These are phyloP conservation scores for Ictalurus punctatus DNA, from an alignment of 2,113 vertebrate genomes.

Conservation along the genomic window DNA sequence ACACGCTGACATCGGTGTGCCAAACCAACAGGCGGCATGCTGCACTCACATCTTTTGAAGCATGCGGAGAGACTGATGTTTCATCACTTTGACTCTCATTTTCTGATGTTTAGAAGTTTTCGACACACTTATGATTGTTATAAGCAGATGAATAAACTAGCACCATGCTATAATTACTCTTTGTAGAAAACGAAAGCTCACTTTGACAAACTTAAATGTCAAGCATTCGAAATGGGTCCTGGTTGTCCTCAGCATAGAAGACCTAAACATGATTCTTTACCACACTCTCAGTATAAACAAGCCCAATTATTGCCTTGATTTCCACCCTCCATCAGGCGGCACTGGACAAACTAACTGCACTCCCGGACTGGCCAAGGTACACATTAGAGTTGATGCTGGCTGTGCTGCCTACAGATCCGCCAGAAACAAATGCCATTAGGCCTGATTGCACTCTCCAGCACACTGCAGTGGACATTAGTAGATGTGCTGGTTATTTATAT, in stretches of 20 bases:
- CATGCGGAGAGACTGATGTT: slow-evolving; percentile 6
- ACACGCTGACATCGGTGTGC: slow-evolving; percentile 34
- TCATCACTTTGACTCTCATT: neutral
- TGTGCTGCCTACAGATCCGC: slow-evolving; percentile 59
- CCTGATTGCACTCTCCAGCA: slow-evolving; percentile 76
- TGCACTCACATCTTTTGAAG: neutral
- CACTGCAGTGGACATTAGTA: slow-evolving; percentile 71
- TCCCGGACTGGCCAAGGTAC: slow-evolving; percentile 73
- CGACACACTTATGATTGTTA: neutral
- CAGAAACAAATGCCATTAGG: slow-evolving; percentile 75
- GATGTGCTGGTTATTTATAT: slow-evolving; percentile 77
- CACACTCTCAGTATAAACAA: slow-evolving; percentile 74
- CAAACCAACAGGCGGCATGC: slow-evolving; percentile 13
- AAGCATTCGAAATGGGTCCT: slow-evolving; percentile 23
- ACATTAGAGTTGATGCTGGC: slow-evolving; percentile 76
- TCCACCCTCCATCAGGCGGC: slow-evolving; percentile 71
- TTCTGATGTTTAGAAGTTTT: slow-evolving; percentile 15
- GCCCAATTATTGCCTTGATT: slow-evolving; percentile 75
- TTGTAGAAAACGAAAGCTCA: slow-evolving; percentile 10
- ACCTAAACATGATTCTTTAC: slow-evolving; percentile 62
- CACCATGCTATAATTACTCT: neutral
- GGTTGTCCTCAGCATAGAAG: slow-evolving; percentile 3
- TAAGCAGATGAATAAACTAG: neutral
- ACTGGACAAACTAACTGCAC: slow-evolving; percentile 76
- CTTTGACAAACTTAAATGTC: slow-evolving; percentile 31